Evolutionary conservation across 2,113 vertebrate species (phyloP), one percentile per base, ranked within the genome.

Genomic region (Tyto alba): DNA sequence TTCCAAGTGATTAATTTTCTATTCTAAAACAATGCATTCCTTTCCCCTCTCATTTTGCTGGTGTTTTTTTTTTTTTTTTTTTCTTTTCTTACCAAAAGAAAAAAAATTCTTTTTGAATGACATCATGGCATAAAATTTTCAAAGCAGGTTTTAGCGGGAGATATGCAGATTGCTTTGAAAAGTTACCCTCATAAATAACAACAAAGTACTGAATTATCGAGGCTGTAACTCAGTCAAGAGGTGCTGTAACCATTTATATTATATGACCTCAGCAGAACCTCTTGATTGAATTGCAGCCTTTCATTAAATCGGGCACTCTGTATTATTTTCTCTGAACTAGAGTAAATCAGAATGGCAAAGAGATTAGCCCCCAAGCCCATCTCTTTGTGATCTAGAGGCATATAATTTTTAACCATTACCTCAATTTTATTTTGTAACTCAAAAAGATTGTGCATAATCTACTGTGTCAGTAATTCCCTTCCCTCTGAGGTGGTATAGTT

Each of bases 1-100:
- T 97, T 97, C 94, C 97, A 96, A 97, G 92, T 97, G 96, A 98
- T 97, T 97, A 96, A 98, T 97, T 98, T 98, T 97, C 97, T 97
- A 88, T 96, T 97, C 86, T 96, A 96, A 97, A 98, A 91, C 92
- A 96, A 93, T 96, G 94, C 93, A 93, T 90, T 94, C 91, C 89
- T 96, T 94, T 95, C 60, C 62, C 81, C 88, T 95, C 96, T 92
- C 67, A 80, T 91, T 96, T 97, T 89, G 77, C 67, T 88, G 66
- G 67, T 90, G 71, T 38, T 64, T 45, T 16, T 30, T 73, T 69
- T 40, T 2, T 57, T 55, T 80, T 79, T 78, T 43, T 80, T 53
- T 4, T 26, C 45, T 78, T 91, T 91, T 74, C 38, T 60, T 83
- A 90, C 77, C 63, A 91, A 89, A 77, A 87, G 59, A 89, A 95